Base-by-base conservation (phyloP, 1,140 invertebrate genomes). In the Bombus pascuorum region DNA sequence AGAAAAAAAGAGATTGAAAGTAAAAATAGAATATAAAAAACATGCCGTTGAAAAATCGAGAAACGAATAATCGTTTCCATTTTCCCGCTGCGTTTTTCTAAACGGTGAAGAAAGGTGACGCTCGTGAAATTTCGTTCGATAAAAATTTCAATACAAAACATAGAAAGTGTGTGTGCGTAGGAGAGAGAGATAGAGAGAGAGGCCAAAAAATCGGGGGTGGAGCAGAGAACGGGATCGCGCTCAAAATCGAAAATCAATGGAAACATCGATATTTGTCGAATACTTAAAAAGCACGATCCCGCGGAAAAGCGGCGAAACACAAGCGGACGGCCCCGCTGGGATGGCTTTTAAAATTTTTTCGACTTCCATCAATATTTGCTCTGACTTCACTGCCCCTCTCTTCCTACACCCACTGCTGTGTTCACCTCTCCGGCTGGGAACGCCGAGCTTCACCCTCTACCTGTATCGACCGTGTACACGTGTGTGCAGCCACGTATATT, bases 261-360 rank as follows among this genome's bases (percentile, higher is more conserved):
- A 83, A 83, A 83, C 81, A 83, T 83, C 81, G 81, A 80, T 84
- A 80, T 84, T 84, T 84, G 83, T 80, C 53, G 83, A 84, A 84
- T 84, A 84, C 83, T 84, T 37, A 62, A 68, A 84, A 72, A 84
- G 77, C 57, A 70, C 53, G 68, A 70, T 77, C 66, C 74, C 76
- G 76, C 76, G 83, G 76, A 70, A 84, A 84, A 79, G 76, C 81
- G 25, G 53, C 79, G 37, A 88, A 89, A 85, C 79, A 85, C 68
- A 68, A 81, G 25, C 65, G 75, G 28, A 25, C 42, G 18, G 10
- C 18, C 13, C 10, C 2, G 44, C 42, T 75, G 79, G 73, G 57
- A 84, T 80, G 81, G 89, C 89, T 90, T 90, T 90, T 90, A 90
- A 90, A 78, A 89, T 90, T 90, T 89, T 89, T 89, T 90, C 81